phyloP scores from a whole-genome alignment of 2,113 vertebrate species.

The Prunella himalayana region DNA sequence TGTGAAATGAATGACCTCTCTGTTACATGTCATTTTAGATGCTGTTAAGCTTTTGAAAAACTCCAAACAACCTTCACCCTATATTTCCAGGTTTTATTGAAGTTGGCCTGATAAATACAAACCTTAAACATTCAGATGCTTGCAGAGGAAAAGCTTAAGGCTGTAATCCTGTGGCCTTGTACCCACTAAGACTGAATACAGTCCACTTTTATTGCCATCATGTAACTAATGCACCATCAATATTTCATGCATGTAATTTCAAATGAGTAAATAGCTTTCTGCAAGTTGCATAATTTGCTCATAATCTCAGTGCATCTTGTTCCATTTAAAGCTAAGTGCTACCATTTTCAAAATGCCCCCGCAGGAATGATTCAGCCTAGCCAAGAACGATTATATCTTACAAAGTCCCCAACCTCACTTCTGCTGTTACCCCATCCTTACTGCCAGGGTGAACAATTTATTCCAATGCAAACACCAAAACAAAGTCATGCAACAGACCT shows the following conservation, averaged over 20 bases:
- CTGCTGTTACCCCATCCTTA: background rate
- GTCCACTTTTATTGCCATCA: background rate
- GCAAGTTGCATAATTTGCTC: constrained; percentile 37
- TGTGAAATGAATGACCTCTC: background rate
- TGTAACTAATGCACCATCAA: background rate
- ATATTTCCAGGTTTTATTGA: background rate
- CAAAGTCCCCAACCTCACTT: background rate
- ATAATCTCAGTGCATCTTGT: constrained; percentile 18
- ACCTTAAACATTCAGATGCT: background rate
- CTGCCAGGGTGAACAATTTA: background rate
- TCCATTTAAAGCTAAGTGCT: constrained; percentile 39
- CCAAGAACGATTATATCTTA: background rate
- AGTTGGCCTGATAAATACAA: background rate
- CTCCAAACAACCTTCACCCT: background rate
- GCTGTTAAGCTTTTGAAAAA: background rate
- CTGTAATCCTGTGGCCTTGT: background rate
- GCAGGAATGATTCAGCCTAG: background rate
- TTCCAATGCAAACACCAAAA: constrained; percentile 31
- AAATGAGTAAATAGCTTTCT: constrained; percentile 33
- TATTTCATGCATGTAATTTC: constrained; percentile 8
- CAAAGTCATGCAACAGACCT: background rate
- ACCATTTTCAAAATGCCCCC: background rate
- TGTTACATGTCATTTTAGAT: background rate
- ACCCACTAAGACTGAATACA: background rate
- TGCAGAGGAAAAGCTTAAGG: background rate